These are phyloP conservation scores for Aelia acuminata DNA, from an alignment of 2,888 invertebrate species.

Conservation along the genomic window DNA sequence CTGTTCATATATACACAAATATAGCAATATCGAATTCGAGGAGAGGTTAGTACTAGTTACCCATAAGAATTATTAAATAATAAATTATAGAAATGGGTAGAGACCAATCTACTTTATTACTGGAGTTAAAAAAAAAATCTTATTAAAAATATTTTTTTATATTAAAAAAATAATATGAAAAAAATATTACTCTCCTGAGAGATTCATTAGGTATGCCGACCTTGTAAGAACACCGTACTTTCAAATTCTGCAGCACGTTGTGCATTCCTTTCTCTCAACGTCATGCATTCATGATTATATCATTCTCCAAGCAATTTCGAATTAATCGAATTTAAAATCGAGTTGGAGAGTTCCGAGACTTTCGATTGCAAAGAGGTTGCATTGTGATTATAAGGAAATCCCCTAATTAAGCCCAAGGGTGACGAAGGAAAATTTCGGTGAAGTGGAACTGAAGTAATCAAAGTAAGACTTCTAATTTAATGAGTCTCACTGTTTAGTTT, in stretches of 20 bases:
- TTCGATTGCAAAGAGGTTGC: neutral
- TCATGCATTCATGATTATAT: conserved; percentile 19
- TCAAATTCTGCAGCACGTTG: conserved; percentile 23
- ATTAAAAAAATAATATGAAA: neutral
- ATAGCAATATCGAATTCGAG: no score
- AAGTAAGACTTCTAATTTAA: neutral
- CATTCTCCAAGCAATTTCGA: neutral
- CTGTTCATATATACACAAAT: no score
- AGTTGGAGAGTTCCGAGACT: neutral
- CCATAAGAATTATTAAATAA: no score
- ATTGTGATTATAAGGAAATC: neutral
- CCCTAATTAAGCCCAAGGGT: neutral
- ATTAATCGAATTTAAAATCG: conserved; percentile 1
- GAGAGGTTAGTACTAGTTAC: no score
- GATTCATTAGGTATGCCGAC: neutral
- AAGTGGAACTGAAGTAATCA: neutral
- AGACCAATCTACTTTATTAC: no score
- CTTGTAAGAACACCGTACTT: neutral
- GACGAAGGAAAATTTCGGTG: neutral
- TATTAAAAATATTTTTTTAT: no score
- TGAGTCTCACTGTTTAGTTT: no score
- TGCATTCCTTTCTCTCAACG: neutral
- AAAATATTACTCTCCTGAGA: neutral
- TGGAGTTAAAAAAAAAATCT: no score
- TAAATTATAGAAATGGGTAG: no score